Base-by-base conservation (phyloP, 1,140 invertebrate species). In the Lasaia peninsularis region DNA sequence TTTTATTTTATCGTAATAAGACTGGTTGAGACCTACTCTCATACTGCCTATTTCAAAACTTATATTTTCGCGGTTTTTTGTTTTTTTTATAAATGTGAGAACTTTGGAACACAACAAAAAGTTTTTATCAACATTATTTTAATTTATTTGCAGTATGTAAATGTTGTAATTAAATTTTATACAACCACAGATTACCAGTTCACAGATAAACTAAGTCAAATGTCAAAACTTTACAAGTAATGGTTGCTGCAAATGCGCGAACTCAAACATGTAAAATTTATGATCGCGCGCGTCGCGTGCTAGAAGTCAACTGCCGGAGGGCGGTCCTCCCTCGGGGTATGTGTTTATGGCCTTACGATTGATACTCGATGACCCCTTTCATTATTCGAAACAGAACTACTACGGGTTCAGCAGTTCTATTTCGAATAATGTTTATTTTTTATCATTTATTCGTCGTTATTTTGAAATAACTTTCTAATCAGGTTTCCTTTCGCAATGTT, bases 241-340 rank as follows among this genome's bases (percentile, higher is more conserved):
- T 44, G 40, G 18, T 44, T 20, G 18, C 14, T 44, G 40, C 40
- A 44, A 44, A 18, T 44, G 40, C 40, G 40, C 40, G 40, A 44
- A 44, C 18, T 11, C 37, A 44, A 44, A 44, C 35, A 12, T 37
- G 35, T 16, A 14, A 37, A 37, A 37, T 37, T 54, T 51, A 44
- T 57, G 63, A 56, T 66, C 78, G 71, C 65, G 66, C 78, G 74
- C 72, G 77, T 54, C 74, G 78, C 74, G 73, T 53, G 77, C 65
- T 69, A 69, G 63, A 57, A 54, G 60, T 60, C 55, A 70, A 84
- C 83, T 84, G 83, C 83, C 83, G 82, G 64, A 82, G 82, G 82
- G 81, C 81, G 79, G 77, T 65, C 71, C 73, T 73, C 80, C 82
- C 78, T 73, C 60, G 68, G 78, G 78, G 67, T 71, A 69, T 67